A percentile compares a stretch with the other conserved stretches of the same genome.
Conservation (phyloP, 2,797 vertebrate genomes). For the Xenopus petersii region DNA sequence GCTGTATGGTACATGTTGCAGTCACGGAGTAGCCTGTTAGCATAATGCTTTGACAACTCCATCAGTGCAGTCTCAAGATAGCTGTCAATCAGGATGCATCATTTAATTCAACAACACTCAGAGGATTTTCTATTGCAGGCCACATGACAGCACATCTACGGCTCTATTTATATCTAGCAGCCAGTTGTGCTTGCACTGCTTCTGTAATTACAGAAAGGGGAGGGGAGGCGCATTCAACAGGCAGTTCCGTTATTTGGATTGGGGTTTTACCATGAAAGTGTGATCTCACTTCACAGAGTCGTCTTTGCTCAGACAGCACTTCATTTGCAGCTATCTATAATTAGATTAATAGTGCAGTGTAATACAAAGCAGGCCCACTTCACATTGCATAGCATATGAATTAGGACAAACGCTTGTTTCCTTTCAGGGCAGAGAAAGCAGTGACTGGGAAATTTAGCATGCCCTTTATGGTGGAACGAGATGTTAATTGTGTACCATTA, state of each 20-base stretch:
- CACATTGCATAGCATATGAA: constrained; percentile 87
- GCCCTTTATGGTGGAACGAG: constrained; percentile 92
- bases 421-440: constrained; percentile 85
- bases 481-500: constrained; percentile 99
- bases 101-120: constrained; percentile 85
- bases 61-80: constrained; percentile 97
- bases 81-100: constrained; percentile 98
- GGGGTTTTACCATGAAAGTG: constrained; percentile 75
- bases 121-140: constrained; percentile 81
- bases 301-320: constrained; percentile 77
- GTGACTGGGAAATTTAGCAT: constrained; percentile 87
- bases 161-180: constrained; percentile 89
- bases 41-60: constrained; percentile 92
- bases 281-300: constrained; percentile 73
- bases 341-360: constrained; percentile 93
- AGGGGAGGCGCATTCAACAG: constrained; percentile 72
- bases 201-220: constrained; percentile 81
- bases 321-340: constrained; percentile 92
- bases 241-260: constrained; percentile 77
- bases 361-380: constrained; percentile 84
- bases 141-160: constrained; percentile 89
- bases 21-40: constrained; percentile 74
- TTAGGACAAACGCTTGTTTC: constrained; percentile 89
- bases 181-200: constrained; percentile 78
- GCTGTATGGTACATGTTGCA: constrained; percentile 74